Evolutionary conservation across 2,888 invertebrate species (phyloP).

Genomic region (Tachina lurida): DNA sequence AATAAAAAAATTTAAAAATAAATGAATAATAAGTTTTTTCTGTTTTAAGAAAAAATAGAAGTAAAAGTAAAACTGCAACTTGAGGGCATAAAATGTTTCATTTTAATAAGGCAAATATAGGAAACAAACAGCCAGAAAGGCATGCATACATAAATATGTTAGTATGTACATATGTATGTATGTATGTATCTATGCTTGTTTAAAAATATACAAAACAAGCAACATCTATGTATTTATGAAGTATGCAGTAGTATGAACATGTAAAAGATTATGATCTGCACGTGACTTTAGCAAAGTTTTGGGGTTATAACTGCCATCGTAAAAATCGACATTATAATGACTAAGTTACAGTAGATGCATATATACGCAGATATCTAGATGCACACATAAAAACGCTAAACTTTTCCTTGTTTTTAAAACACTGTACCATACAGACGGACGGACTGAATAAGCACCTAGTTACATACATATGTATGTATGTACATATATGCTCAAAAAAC

Average conservation of each 20-base stretch:
- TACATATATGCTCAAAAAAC: not conserved
- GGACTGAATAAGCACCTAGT: not conserved
- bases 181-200: constrained; percentile 31
- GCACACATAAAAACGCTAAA: not conserved
- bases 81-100: constrained; percentile 25
- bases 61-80: constrained; percentile 44
- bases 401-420: constrained; percentile 38
- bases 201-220: constrained; percentile 12
- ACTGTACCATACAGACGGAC: not conserved
- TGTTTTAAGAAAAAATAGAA: constrained; percentile 8
- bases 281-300: constrained; percentile 69
- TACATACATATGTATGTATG: not conserved
- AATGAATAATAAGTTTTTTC: constrained; percentile 29
- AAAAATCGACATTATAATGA: constrained; percentile 59
- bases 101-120: constrained; percentile 11
- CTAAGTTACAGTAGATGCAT: constrained; percentile 3
- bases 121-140: not conserved
- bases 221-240: constrained; percentile 41
- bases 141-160: not conserved
- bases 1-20: constrained; percentile 14
- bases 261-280: constrained; percentile 70
- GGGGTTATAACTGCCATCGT: constrained; percentile 59
- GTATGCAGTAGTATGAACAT: constrained; percentile 47
- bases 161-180: not conserved
- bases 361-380: not conserved